Evolutionary conservation across 2,113 vertebrate genomes (phyloP), one percentile per base, ranked within the genome.

Genomic region (Engraulis encrasicolus): DNA sequence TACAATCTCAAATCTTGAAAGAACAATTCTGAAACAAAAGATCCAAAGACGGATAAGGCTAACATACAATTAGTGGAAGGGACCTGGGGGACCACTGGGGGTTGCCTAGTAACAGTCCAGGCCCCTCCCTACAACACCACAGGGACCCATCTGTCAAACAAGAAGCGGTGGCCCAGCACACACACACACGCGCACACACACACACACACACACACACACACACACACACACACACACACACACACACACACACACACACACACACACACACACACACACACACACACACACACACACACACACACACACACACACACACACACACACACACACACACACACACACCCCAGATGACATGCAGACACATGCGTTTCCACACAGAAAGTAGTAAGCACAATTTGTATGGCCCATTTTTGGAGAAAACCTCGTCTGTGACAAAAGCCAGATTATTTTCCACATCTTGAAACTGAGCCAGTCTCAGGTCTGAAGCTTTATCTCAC

Each of bases 361-460:
- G n/a, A 20, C 54, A n/a, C 9, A 27, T 27, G 27, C 23, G 12
- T 14, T 1, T 12, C 9, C 9, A 12, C 11, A n/a, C 54, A 58
- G 19, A 58, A 58, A 58, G 23, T 20, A 37, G 31, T 36, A 20
- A 36, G 17, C 34, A 78, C 31, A 78, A 6, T 23, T 27, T 50
- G 50, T 80, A 49, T 80, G 79, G 66, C 23, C n/a, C 27, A 23
- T n/a, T n/a, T n/a, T n/a, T 31, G 52, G 36, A 77, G 71, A 48
- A 74, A 12, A 50, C 31, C 15, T 80, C 83, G 48, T 54, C 79
- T 78, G 50, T 86, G 88, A 89, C 78, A 84, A 50, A 82, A 84
- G n/a, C n/a, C n/a, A 58, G 50, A 27, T 50, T 84, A 81, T 86
- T 85, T 85, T 83, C 83, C 85, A n/a, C 78, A 78, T 78, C 81